These are phyloP conservation scores for Zaprionus africanus DNA, from an alignment of 1,140 invertebrate genomes.

Conservation along the genomic window DNA sequence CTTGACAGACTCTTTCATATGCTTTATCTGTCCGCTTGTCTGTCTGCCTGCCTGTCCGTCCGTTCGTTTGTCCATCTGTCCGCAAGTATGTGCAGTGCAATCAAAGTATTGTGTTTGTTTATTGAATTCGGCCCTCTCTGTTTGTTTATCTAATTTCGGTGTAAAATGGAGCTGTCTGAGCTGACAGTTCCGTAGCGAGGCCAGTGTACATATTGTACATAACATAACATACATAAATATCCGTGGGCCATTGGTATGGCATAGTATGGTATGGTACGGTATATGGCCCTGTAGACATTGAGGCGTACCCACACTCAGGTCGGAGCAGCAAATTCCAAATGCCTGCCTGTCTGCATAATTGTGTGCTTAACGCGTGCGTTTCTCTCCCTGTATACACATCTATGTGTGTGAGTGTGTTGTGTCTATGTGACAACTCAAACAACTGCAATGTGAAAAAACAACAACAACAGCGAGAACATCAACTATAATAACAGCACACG, in stretches of 20 bases:
- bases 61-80: not conserved
- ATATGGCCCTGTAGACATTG: not conserved
- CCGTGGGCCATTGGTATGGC: not conserved
- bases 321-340: constrained; percentile 64
- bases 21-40: constrained; percentile 3
- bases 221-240: not conserved
- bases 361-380: constrained; percentile 77
- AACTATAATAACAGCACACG: constrained; percentile 20
- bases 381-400: not conserved
- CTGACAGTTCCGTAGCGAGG: constrained; percentile 29
- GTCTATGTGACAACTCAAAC: constrained; percentile 60
- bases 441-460: constrained; percentile 60
- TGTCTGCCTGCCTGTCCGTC: not conserved
- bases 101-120: constrained; percentile 81
- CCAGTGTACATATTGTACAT: not conserved
- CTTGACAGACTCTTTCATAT: constrained; percentile 24
- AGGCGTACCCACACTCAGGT: constrained; percentile 2
- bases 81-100: constrained; percentile 62
- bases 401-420: constrained; percentile 37
- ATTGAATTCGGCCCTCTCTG: constrained; percentile 68
- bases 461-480: constrained; percentile 32
- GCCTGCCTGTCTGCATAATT: constrained; percentile 82
- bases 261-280: not conserved
- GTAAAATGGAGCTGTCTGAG: constrained; percentile 75
- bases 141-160: constrained; percentile 82